Conservation (phyloP, 2,797 vertebrate genomes). For the Cygnus olor region DNA sequence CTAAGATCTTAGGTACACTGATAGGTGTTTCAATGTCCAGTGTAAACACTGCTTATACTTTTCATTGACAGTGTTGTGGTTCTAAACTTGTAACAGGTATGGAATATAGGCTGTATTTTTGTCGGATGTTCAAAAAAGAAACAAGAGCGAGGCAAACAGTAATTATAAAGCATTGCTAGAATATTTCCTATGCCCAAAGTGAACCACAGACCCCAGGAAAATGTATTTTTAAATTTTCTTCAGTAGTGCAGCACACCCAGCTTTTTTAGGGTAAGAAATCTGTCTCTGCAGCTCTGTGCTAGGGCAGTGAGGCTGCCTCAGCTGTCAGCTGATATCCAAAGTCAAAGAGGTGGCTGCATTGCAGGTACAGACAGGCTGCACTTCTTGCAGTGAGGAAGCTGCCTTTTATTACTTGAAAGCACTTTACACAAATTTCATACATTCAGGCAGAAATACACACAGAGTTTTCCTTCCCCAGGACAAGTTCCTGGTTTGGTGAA, state of each 20-base stretch:
- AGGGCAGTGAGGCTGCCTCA: neutral
- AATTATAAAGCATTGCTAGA: neutral
- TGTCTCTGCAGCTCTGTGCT: neutral
- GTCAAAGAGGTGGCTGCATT: fast-evolving
- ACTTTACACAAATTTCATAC: neutral
- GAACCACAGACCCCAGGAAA: neutral
- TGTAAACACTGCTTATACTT: neutral
- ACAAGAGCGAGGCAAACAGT: neutral
- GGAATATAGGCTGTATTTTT: neutral
- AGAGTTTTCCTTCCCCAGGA: neutral
- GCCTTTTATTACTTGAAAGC: neutral
- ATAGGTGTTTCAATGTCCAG: neutral
- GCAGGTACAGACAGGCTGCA: fast-evolving
- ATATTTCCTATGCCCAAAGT: neutral
- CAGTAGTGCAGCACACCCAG: fast-evolving
- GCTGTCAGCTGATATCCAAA: neutral
- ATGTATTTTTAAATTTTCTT: neutral
- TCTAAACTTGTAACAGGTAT: neutral
- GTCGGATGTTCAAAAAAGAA: neutral
- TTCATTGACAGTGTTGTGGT: neutral
- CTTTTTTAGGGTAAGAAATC: neutral
- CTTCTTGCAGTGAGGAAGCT: neutral
- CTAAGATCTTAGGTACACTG: neutral
- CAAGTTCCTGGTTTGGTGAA: neutral
- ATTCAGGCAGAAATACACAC: neutral